phyloP scores from a whole-genome alignment of 2,888 invertebrate genomes.

The Rhamnusium bicolor region DNA sequence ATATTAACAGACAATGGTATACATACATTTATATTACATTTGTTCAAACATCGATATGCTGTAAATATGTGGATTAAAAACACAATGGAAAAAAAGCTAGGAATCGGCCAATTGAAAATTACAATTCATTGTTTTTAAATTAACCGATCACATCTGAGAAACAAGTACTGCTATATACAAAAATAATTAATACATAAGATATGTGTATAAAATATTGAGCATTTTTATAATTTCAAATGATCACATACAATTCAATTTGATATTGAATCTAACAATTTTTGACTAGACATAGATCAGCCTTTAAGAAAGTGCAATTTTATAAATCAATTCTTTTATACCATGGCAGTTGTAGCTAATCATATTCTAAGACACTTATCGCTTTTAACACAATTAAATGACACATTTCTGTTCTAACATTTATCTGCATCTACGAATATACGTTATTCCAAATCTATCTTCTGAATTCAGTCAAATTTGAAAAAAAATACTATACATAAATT shows the following conservation, averaged over 20 bases:
- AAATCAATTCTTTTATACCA: constrained; percentile 2
- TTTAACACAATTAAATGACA: neutral
- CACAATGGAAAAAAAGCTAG: constrained; percentile 53
- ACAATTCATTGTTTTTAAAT: constrained; percentile 2
- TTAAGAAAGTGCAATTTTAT: constrained; percentile 34
- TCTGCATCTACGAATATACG: too few relatives aligned
- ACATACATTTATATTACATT: constrained; percentile 58
- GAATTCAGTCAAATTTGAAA: too few relatives aligned
- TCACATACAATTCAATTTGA: constrained; percentile 39
- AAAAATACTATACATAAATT: too few relatives aligned
- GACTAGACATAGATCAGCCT: constrained; percentile 53
- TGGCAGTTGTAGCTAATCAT: constrained; percentile 46
- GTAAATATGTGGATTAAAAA: constrained; percentile 68
- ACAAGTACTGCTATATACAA: constrained; percentile 33
- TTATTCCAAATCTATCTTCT: too few relatives aligned
- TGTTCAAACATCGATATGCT: constrained; percentile 61
- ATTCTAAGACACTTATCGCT: constrained; percentile 7
- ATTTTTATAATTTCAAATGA: constrained; percentile 43
- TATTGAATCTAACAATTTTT: neutral
- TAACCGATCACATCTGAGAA: constrained; percentile 21
- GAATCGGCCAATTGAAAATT: constrained; percentile 51
- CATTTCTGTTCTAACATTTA: constrained; percentile 11
- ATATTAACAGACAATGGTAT: constrained; percentile 68
- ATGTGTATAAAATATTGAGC: constrained; percentile 57
- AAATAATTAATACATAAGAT: constrained; percentile 44